Percentiles rank a stretch among this genome's conserved stretches.
These are phyloP conservation scores for Stenodera caucasica DNA, from an alignment of 2,888 invertebrate species.

Conservation along the genomic window DNA sequence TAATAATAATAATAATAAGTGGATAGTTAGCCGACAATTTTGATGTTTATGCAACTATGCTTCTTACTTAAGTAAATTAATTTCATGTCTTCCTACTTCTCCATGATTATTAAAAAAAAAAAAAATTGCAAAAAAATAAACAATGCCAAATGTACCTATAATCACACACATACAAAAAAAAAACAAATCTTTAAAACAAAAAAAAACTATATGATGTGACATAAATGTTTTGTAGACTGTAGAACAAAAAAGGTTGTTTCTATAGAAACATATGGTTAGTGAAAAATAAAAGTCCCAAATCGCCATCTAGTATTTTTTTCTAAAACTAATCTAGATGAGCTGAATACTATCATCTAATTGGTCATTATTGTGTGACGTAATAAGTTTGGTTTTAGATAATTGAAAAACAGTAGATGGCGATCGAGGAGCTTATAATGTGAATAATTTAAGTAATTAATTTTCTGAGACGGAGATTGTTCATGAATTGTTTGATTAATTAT, in stretches of 20 bases:
- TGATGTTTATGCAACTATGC: conserved; percentile 7
- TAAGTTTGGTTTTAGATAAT: too few relatives aligned
- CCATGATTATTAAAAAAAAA: conserved; percentile 24
- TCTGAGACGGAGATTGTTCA: conserved; percentile 13
- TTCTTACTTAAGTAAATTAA: conserved; percentile 19
- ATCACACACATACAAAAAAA: conserved; percentile 29
- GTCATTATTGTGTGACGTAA: too few relatives aligned
- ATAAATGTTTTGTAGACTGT: conserved; percentile 46
- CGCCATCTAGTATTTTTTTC: too few relatives aligned
- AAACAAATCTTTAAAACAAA: background rate
- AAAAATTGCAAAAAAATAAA: conserved; percentile 19
- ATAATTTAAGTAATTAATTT: background rate
- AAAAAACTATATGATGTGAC: conserved; percentile 35
- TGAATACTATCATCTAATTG: too few relatives aligned
- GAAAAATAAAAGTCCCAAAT: conserved; percentile 25
- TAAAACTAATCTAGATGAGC: too few relatives aligned
- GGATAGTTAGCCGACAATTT: background rate
- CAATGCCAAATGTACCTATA: conserved; percentile 50
- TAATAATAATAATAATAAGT: too few relatives aligned
- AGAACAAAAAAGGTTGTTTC: conserved; percentile 39
- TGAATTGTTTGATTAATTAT: too few relatives aligned
- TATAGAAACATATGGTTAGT: conserved; percentile 44
- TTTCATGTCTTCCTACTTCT: conserved; percentile 43
- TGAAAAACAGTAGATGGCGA: too few relatives aligned
- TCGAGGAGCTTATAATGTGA: background rate